Evolutionary conservation across 2,113 vertebrate genomes (phyloP).

Genomic region (Apteryx owenii): DNA sequence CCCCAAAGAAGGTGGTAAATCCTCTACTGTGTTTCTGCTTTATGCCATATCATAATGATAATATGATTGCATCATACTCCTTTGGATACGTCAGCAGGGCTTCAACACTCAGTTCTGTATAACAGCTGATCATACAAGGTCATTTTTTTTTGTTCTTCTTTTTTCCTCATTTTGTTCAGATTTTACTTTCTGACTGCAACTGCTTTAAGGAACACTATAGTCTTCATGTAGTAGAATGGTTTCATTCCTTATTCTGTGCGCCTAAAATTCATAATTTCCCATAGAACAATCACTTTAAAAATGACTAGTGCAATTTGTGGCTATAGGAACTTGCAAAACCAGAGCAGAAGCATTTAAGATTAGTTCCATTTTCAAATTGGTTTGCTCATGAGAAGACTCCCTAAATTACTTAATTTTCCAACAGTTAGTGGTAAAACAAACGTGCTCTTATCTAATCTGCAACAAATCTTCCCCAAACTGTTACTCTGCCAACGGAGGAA

Average conservation of each 20-base stretch:
- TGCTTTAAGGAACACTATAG: not conserved
- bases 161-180: not conserved
- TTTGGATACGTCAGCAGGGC: not conserved
- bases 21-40: not conserved
- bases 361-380: constrained; percentile 35
- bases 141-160: not conserved
- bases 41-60: too few relatives aligned
- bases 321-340: not conserved
- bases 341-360: not conserved
- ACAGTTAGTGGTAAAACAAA: constrained; percentile 39
- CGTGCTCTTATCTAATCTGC: constrained; percentile 46
- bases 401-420: constrained; percentile 56
- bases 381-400: not conserved
- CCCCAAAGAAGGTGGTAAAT: not conserved
- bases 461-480: constrained; percentile 58
- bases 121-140: not conserved
- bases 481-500: constrained; percentile 19
- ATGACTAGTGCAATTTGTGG: not conserved
- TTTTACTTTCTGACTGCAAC: not conserved
- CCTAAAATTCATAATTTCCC: not conserved
- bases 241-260: not conserved
- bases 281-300: not conserved
- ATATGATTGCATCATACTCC: not conserved
- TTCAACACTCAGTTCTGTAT: not conserved
- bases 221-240: not conserved